These are phyloP conservation scores for Heterotis niloticus DNA, from an alignment of 2,113 vertebrate species.

Conservation along the genomic window DNA sequence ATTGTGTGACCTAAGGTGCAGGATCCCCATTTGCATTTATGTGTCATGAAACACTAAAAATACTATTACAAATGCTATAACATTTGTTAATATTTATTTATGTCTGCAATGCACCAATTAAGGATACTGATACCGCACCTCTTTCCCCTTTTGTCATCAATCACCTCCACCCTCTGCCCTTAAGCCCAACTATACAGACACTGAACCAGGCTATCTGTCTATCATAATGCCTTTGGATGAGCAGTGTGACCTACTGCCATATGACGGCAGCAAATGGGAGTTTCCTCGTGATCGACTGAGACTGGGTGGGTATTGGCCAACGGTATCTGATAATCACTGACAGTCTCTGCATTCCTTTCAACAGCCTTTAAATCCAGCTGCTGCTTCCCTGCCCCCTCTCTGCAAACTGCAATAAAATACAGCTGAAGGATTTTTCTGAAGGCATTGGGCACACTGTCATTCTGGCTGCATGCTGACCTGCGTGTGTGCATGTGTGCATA, in stretches of 20 bases:
- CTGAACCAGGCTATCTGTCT: slow-evolving; percentile 85
- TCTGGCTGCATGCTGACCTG: neutral
- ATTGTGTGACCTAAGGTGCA: neutral
- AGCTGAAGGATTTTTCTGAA: too few species aligned
- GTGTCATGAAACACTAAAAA: neutral
- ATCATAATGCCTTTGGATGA: slow-evolving; percentile 89
- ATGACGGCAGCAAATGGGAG: slow-evolving; percentile 90
- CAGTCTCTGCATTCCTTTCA: neutral
- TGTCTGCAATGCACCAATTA: slow-evolving; percentile 22
- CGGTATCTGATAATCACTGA: slow-evolving; percentile 26
- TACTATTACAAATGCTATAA: too few species aligned
- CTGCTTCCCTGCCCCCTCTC: neutral
- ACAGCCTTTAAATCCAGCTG: neutral
- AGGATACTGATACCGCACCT: neutral
- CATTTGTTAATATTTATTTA: slow-evolving; percentile 32
- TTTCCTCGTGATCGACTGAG: slow-evolving; percentile 84
- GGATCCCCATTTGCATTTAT: neutral
- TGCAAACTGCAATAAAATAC: too few species aligned
- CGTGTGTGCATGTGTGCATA: neutral
- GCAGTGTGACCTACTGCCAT: slow-evolving; percentile 85
- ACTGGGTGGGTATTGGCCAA: slow-evolving; percentile 58
- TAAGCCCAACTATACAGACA: slow-evolving; percentile 71
- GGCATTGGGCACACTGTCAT: neutral
- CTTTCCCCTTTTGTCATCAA: neutral
- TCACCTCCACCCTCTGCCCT: neutral